Base-by-base conservation (phyloP, 2,797 vertebrate genomes). In the Chloroceryle amazona region DNA sequence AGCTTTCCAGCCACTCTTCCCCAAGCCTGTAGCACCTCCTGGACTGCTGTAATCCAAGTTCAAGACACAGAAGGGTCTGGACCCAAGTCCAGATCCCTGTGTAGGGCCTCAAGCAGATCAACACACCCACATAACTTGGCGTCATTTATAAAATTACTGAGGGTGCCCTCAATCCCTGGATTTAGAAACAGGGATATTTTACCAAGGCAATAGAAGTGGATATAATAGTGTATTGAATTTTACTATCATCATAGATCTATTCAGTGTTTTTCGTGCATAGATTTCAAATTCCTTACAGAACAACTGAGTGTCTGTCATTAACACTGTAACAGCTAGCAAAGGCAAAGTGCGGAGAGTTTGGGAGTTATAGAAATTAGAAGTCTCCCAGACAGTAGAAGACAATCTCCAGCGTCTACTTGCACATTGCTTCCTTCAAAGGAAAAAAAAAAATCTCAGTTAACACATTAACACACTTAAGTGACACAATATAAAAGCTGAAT, bases 181-280 rank as follows among this genome's bases (percentile, higher is more conserved):
- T 13, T 80, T 71, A 35, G 79, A 29, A 20, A 42, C 3, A 16
- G 1, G 6, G 4, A 6, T 81, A n/a, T 51, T 28, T 89, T 66
- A 70, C 3, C 19, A 46, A 54, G 15, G 26, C 0, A 0, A 28
- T 5, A 70, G 13, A 26, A 79, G 20, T 22, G 13, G 9, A 5
- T 88, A 14, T 81, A 63, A 41, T 6, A 41, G 2, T 31, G 9
- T 31, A 33, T n/a, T 92, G 20, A 19, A 15, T 81, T 93, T 61
- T 42, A 26, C 8, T 84, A 0, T 46, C 55, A 41, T 44, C 44
- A 51, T 1, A 4, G 65, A 63, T 25, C 37, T 87, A 25, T 74
- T 81, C 54, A 58, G 39, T 52, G 18, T 3, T 76, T 94, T 81
- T 49, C 31, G 70, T 51, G 28, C 20, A 58, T 3, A 63, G 39